Conservation (phyloP, 2,113 vertebrate species). For the Cygnus atratus region DNA sequence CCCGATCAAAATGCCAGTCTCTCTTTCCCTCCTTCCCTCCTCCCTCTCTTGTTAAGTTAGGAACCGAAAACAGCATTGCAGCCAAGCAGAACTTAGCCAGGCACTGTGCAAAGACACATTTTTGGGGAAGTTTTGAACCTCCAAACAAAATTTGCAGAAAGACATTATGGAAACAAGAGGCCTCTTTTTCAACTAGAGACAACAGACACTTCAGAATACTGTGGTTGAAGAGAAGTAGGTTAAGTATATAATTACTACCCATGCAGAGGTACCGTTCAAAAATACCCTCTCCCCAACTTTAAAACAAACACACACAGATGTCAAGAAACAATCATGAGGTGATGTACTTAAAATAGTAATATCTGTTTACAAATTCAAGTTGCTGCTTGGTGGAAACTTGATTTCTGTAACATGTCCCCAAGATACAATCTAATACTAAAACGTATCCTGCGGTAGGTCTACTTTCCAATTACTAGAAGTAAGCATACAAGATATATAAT, state of each 20-base stretch:
- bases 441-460: slow-evolving; percentile 79
- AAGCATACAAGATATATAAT: slow-evolving; percentile 86
- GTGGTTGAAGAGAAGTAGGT: slow-evolving; percentile 26
- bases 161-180: neutral
- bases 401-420: slow-evolving; percentile 76
- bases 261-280: slow-evolving; percentile 32
- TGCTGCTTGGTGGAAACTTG: slow-evolving; percentile 69
- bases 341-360: slow-evolving; percentile 71
- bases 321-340: slow-evolving; percentile 60
- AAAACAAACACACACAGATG: slow-evolving; percentile 56
- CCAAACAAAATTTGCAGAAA: slow-evolving; percentile 16
- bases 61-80: neutral
- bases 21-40: neutral
- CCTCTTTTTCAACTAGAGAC: slow-evolving; percentile 45
- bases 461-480: slow-evolving; percentile 82
- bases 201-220: slow-evolving; percentile 38
- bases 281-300: slow-evolving; percentile 39
- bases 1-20: neutral
- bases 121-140: neutral
- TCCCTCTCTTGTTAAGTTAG: neutral
- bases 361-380: slow-evolving; percentile 77
- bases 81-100: neutral
- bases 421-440: slow-evolving; percentile 78
- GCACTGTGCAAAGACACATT: neutral
- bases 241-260: slow-evolving; percentile 16